Evolutionary conservation across 2,888 invertebrate species (phyloP).

Genomic region (Timandra comae): DNA sequence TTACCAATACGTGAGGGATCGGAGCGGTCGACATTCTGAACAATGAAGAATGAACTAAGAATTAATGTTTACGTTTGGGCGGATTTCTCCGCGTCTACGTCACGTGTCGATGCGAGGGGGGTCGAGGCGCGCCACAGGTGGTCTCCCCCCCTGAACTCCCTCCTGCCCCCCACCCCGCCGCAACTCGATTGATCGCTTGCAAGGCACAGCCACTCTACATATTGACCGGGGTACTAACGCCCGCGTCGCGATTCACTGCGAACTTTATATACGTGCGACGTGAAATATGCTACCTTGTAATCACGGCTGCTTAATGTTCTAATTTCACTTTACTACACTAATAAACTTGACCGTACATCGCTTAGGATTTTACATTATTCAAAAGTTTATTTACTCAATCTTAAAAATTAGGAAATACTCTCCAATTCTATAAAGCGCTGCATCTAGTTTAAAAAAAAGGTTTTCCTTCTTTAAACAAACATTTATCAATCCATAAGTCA

Average conservation of each 20-base stretch:
- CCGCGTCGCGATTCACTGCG: slow-evolving; percentile 60
- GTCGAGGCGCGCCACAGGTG: slow-evolving; percentile 59
- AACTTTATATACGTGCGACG: slow-evolving; percentile 55
- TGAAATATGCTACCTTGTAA: slow-evolving; percentile 33
- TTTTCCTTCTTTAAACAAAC: too few relatives aligned
- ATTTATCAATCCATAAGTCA: background rate
- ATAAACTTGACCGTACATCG: too few relatives aligned
- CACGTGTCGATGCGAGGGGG: slow-evolving; percentile 63
- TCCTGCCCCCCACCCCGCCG: slow-evolving; percentile 31
- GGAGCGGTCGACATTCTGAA: slow-evolving; percentile 62
- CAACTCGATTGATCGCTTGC: slow-evolving; percentile 71
- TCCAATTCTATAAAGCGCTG: too few relatives aligned
- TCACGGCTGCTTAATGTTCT: too few relatives aligned
- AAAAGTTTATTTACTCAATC: too few relatives aligned
- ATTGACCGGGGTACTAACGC: slow-evolving; percentile 71
- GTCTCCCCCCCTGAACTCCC: slow-evolving; percentile 40
- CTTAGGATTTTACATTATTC: too few relatives aligned
- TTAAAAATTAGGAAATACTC: too few relatives aligned
- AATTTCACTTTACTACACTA: too few relatives aligned
- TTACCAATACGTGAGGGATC: slow-evolving; percentile 69
- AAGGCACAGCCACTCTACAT: slow-evolving; percentile 72
- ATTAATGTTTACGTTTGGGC: slow-evolving; percentile 77
- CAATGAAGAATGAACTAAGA: slow-evolving; percentile 75
- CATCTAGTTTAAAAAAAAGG: too few relatives aligned
- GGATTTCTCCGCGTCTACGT: slow-evolving; percentile 72